Evolutionary conservation across 1,140 invertebrate genomes (phyloP).

Genomic region (Sarcophaga peregrina): DNA sequence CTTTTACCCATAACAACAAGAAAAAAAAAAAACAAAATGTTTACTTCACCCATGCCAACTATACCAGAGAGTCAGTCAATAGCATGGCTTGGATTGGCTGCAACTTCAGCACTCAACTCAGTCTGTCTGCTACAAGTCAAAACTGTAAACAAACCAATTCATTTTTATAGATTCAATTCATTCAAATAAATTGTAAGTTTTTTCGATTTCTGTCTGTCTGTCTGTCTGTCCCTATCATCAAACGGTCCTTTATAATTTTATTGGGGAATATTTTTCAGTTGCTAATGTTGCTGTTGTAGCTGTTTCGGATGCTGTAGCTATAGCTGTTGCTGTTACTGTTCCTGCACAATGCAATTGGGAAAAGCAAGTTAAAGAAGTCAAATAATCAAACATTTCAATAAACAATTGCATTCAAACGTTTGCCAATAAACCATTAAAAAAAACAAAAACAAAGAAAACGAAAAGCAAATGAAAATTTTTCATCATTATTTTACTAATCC

Average conservation of each 20-base stretch:
- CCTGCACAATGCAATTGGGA: neutral
- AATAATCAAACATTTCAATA: conserved; percentile 39
- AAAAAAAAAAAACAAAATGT: neutral
- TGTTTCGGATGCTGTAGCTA: too few relatives aligned
- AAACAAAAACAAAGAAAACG: neutral
- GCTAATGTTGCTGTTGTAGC: neutral
- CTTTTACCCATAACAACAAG: conserved; percentile 29
- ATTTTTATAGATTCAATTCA: conserved; percentile 38
- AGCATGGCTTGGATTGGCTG: too few relatives aligned
- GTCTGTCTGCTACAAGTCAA: neutral
- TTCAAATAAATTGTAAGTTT: neutral
- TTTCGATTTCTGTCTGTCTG: neutral
- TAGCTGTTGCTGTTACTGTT: neutral
- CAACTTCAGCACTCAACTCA: too few relatives aligned
- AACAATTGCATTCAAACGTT: conserved; percentile 12
- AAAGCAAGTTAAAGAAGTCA: conserved; percentile 36
- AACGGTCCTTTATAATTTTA: neutral
- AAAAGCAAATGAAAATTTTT: neutral
- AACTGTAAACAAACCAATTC: conserved; percentile 30
- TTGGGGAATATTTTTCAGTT: neutral
- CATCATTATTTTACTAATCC: conserved; percentile 13
- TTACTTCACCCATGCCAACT: conserved; percentile 27
- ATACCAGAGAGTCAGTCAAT: too few relatives aligned
- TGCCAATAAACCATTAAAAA: neutral
- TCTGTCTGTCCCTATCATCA: neutral